Conservation (phyloP, 2,888 invertebrate species). For the Diaprepes abbreviatus region DNA sequence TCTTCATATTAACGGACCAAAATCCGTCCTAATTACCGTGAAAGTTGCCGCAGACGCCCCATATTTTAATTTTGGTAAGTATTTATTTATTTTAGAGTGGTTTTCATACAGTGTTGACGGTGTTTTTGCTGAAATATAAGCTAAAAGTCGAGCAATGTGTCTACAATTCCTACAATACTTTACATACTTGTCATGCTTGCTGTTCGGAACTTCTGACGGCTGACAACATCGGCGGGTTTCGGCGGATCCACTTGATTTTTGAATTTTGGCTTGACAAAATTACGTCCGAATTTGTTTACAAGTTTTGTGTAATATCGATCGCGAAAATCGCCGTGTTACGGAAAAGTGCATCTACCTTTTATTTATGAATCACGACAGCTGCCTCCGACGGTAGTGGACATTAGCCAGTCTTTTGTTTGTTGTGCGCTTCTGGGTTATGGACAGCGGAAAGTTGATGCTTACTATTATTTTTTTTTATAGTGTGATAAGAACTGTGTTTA, state of each 20-base stretch:
- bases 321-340: constrained; percentile 20
- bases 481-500: constrained; percentile 4
- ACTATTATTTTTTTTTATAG: constrained; percentile 4
- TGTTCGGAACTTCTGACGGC: constrained; percentile 69
- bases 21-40: constrained; percentile 78
- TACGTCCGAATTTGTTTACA: constrained; percentile 43
- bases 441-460: constrained; percentile 34
- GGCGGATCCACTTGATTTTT: constrained; percentile 63
- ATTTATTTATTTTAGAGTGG: constrained; percentile 71
- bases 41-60: constrained; percentile 75
- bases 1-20: constrained; percentile 79
- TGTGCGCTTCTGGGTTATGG: constrained; percentile 52
- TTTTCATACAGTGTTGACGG: constrained; percentile 75
- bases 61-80: constrained; percentile 82
- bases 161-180: constrained; percentile 83
- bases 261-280: constrained; percentile 56
- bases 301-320: constrained; percentile 28
- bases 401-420: constrained; percentile 53
- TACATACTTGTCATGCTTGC: constrained; percentile 84
- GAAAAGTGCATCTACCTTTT: constrained; percentile 32
- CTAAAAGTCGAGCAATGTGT: constrained; percentile 81
- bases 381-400: constrained; percentile 50
- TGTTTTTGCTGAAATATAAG: constrained; percentile 75
- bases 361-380: constrained; percentile 32
- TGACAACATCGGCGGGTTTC: constrained; percentile 65